Base-by-base conservation (phyloP, 1,140 invertebrate genomes). In the Zaprionus africanus region DNA sequence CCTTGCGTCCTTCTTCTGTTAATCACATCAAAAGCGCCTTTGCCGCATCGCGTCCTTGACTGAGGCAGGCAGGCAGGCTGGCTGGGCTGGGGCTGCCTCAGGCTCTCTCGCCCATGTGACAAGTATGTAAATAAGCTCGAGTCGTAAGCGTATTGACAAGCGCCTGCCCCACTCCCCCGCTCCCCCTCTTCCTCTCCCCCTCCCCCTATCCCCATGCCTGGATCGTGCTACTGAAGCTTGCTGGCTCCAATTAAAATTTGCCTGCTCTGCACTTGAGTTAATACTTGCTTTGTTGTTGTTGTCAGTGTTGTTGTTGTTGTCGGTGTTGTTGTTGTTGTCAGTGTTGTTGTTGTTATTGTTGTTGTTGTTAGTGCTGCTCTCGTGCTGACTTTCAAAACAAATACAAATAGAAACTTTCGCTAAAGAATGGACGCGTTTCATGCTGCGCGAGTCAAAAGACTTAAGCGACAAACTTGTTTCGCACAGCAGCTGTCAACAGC, bases 381-480 rank as follows among this genome's bases (percentile, higher is more conserved):
- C 36, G 49, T 54, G 36, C 7, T 56, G 76, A 74, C 81, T 76
- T 78, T 76, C 73, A 76, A 79, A 76, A 76, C 69, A 76, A 81
- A 88, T 56, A 81, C 63, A 70, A 75, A 75, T 84, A 82, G 75
- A 66, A 88, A 85, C 85, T 90, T 88, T 88, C 85, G 76, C 79
- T 85, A 70, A 88, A 88, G 84, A 88, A 88, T 81, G 85, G 61
- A 79, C 68, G 51, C 83, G 57, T 66, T 74, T 71, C 78, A 84
- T 79, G 36, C 65, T 22, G 51, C 49, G 31, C 31, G 24, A 67
- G 58, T 54, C 51, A 38, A 76, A 86, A 83, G 87, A 84, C 78
- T 79, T 49, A 68, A 82, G 87, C 87, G 83, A 87, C 81, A 91
- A 91, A 88, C 87, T 84, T 80, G 88, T 87, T 88, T 83, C 76